Evolutionary conservation across 2,888 invertebrate species (phyloP).

Genomic region (Acanthoscelides obtectus): DNA sequence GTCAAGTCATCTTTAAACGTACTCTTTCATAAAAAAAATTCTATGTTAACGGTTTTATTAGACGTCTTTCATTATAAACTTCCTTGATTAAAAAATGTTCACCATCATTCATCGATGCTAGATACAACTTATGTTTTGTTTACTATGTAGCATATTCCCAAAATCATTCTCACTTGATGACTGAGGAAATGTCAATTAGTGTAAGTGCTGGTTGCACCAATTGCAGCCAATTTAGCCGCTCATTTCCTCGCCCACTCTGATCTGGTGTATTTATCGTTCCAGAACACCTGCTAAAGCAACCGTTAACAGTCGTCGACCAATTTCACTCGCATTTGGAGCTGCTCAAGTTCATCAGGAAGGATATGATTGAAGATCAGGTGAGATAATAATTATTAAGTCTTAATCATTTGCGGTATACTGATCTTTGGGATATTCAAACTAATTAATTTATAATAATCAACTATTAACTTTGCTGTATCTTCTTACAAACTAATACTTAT

Average conservation of each 20-base stretch:
- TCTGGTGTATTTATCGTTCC: constrained; percentile 33
- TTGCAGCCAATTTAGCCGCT: constrained; percentile 5
- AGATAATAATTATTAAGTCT: constrained; percentile 16
- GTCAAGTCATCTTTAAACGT: too few relatives aligned
- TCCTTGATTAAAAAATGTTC: too few relatives aligned
- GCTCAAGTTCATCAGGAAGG: constrained; percentile 78
- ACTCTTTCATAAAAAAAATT: too few relatives aligned
- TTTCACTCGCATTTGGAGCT: constrained; percentile 95
- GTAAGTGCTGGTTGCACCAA: constrained; percentile 11
- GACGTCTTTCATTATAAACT: background rate
- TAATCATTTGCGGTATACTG: too few relatives aligned
- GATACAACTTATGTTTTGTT: too few relatives aligned
- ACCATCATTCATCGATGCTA: too few relatives aligned
- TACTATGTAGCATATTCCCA: too few relatives aligned
- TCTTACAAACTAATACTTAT: too few relatives aligned
- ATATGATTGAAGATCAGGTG: constrained; percentile 78
- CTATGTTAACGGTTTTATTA: background rate
- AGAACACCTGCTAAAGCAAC: constrained; percentile 82
- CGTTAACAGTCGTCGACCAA: constrained; percentile 80
- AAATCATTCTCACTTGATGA: background rate
- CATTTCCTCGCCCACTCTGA: background rate
- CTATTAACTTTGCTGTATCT: too few relatives aligned
- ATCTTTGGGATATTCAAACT: too few relatives aligned
- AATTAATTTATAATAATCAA: too few relatives aligned
- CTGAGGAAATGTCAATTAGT: background rate